A percentile compares a stretch with the other conserved stretches of the same genome.
Conservation (phyloP, 2,797 vertebrate genomes). For the Argentina silus region DNA sequence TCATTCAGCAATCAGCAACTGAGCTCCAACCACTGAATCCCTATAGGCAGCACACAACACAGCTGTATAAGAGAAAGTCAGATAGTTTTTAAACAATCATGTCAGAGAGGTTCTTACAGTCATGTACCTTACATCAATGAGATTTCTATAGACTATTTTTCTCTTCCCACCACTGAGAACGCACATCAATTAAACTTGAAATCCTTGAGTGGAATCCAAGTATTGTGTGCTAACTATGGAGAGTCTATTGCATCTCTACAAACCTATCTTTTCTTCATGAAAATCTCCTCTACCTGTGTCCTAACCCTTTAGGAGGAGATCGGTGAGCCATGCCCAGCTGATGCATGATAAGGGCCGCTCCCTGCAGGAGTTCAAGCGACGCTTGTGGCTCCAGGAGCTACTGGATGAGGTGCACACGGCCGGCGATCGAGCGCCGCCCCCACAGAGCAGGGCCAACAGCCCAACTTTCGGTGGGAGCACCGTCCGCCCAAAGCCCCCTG, state of each 20-base stretch:
- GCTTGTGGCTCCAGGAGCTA: slow-evolving; percentile 88
- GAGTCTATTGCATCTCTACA: too few relatives aligned
- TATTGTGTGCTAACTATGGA: too few relatives aligned
- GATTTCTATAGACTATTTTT: too few relatives aligned
- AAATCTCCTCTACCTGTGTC: slow-evolving; percentile 42
- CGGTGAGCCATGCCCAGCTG: slow-evolving; percentile 86
- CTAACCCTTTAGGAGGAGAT: slow-evolving; percentile 75
- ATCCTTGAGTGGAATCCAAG: too few relatives aligned
- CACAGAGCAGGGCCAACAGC: slow-evolving; percentile 66
- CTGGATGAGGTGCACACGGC: slow-evolving; percentile 93
- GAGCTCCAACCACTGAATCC: not conserved
- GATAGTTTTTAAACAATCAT: too few relatives aligned
- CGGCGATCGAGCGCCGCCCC: slow-evolving; percentile 77
- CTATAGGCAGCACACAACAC: too few relatives aligned
- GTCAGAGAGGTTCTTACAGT: too few relatives aligned
- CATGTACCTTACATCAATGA: too few relatives aligned
- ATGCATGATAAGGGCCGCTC: slow-evolving; percentile 93
- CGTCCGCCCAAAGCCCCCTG: slow-evolving; percentile 82
- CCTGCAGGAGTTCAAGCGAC: slow-evolving; percentile 88
- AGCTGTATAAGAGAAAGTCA: too few relatives aligned
- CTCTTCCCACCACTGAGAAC: too few relatives aligned
- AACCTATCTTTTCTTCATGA: not conserved
- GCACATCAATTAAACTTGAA: too few relatives aligned
- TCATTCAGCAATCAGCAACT: slow-evolving; percentile 36
- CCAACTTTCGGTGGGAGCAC: slow-evolving; percentile 70